These are phyloP conservation scores for Bibio marci DNA, from an alignment of 2,888 invertebrate genomes.

Conservation along the genomic window DNA sequence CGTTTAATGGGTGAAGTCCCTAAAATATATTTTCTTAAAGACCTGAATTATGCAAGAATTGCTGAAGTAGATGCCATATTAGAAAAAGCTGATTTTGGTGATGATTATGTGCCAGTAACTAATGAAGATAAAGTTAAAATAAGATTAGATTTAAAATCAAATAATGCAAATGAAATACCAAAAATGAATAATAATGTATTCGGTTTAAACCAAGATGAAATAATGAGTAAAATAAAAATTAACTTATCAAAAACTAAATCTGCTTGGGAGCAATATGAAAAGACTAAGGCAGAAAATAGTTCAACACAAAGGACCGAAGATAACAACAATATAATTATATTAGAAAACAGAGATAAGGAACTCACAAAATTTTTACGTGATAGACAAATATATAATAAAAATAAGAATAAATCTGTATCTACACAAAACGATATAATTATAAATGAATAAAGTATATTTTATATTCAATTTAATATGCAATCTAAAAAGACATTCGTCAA, in stretches of 20 bases:
- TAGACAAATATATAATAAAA: too few species aligned
- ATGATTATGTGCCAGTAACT: slow-evolving; percentile 39
- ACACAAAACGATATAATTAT: too few species aligned
- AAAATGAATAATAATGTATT: slow-evolving; percentile 55
- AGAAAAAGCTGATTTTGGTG: slow-evolving; percentile 45
- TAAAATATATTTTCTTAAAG: slow-evolving; percentile 53
- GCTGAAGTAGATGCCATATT: slow-evolving; percentile 43
- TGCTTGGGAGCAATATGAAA: slow-evolving; percentile 31
- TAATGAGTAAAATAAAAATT: slow-evolving; percentile 38
- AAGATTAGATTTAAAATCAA: slow-evolving; percentile 7
- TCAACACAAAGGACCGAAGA: too few species aligned
- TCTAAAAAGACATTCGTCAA: too few species aligned
- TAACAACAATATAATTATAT: too few species aligned
- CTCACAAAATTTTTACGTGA: too few species aligned
- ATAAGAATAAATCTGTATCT: too few species aligned
- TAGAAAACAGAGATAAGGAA: too few species aligned
- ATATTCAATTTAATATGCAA: too few species aligned
- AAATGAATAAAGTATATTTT: too few species aligned
- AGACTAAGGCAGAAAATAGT: too few species aligned
- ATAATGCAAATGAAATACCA: slow-evolving; percentile 30
- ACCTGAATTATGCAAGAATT: slow-evolving; percentile 36
- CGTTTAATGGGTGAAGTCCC: slow-evolving; percentile 61
- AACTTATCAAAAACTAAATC: slow-evolving; percentile 35
- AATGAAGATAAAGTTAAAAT: background rate
- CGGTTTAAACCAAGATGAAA: slow-evolving; percentile 46